Base-by-base conservation (phyloP, 2,888 invertebrate genomes). In the Cephalotes varians region DNA sequence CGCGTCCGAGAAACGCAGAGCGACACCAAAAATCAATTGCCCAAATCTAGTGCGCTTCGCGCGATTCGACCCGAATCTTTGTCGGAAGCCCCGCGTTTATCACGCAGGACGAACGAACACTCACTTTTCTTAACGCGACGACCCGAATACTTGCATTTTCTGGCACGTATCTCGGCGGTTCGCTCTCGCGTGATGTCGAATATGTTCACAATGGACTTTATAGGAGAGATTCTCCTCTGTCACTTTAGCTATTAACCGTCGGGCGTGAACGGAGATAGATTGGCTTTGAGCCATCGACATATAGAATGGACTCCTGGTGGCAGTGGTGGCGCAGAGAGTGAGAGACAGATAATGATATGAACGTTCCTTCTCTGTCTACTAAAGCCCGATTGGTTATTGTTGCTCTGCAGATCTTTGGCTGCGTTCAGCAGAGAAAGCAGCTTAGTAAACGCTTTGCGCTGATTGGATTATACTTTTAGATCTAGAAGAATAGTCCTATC, bases 51-150 rank as follows among this genome's bases (percentile, higher is more conserved):
- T 72, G 54, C 82, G 87, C 73, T 37, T 83, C 82, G 86, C 87
- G 71, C 31, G 56, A 83, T 34, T 54, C 82, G 84, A 72, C 2
- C 9, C 15, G 12, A 28, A 56, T 56, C 44, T 60, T n/a, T 12
- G 31, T 40, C 71, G 71, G 34, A 21, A 51, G 21, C n/a, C 37
- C 56, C 21, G 44, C 56, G 34, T 56, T 28, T 76, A 76, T 40
- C 67, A 40, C 56, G 56, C 85, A 80, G 73, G 64, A 84, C 86
- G 85, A 85, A 90, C 92, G 90, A 44, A 92, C 92, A 92, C 92
- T 92, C 92, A 92, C 92, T 90, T 92, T 91, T 91, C 88, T 92
- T 90, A 91, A 87, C 91, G 83, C 90, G 89, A 85, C 90, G 81
- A 86, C 87, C 89, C 85, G 91, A 44, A 82, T 88, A 91, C 85